These are phyloP conservation scores for Dendroctonus valens DNA, from an alignment of 1,140 invertebrate genomes.

Conservation along the genomic window DNA sequence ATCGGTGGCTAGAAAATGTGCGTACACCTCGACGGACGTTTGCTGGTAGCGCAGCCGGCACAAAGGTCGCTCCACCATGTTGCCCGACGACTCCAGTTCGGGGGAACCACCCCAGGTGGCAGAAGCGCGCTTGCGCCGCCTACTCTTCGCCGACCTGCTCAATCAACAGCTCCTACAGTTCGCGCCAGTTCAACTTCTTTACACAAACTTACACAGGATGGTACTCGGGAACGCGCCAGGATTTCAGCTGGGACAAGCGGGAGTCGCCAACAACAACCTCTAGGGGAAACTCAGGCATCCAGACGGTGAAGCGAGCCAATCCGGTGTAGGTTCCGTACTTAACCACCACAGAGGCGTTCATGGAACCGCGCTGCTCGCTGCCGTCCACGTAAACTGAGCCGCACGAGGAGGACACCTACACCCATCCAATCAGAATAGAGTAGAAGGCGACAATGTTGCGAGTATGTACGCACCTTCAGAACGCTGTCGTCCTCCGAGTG, in stretches of 20 bases:
- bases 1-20: slow-evolving; percentile 84
- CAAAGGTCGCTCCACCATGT: slow-evolving; percentile 59
- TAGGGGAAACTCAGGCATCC: slow-evolving; percentile 94
- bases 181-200: neutral
- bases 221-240: slow-evolving; percentile 82
- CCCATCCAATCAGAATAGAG: too few species aligned
- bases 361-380: slow-evolving; percentile 90
- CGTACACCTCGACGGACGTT: slow-evolving; percentile 85
- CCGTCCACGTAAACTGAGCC: slow-evolving; percentile 96
- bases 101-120: slow-evolving; percentile 55
- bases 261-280: slow-evolving; percentile 86
- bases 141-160: slow-evolving; percentile 17
- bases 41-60: slow-evolving; percentile 88
- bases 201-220: slow-evolving; percentile 53
- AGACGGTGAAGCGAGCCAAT: slow-evolving; percentile 85
- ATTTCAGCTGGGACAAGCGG: slow-evolving; percentile 87
- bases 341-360: slow-evolving; percentile 90
- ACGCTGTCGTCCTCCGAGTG: slow-evolving; percentile 94
- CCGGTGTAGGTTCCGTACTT: slow-evolving; percentile 92
- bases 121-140: slow-evolving; percentile 58
- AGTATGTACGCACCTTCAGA: slow-evolving; percentile 73
- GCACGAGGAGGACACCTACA: slow-evolving; percentile 91
- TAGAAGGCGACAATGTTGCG: too few species aligned
- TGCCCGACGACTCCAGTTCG: slow-evolving; percentile 55
- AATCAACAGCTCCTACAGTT: neutral